Percentiles rank a stretch among this genome's conserved stretches.
These are phyloP conservation scores for Fundulus diaphanus DNA, from an alignment of 2,797 vertebrate genomes.

Conservation along the genomic window DNA sequence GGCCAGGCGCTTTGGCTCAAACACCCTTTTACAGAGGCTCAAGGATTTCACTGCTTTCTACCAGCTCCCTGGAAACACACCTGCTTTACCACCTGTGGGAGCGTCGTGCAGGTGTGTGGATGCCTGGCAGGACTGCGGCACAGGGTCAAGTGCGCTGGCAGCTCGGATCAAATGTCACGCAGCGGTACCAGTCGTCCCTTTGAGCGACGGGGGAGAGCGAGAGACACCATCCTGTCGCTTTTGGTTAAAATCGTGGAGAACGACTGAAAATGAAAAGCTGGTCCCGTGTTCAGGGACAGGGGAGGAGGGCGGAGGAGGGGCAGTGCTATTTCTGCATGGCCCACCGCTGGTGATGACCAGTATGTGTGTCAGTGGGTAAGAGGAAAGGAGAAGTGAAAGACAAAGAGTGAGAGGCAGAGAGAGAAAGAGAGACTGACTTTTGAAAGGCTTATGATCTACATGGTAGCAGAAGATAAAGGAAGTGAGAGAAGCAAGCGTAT, in stretches of 20 bases:
- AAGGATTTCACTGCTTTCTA: conserved; percentile 28
- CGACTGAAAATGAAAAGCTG: conserved; percentile 49
- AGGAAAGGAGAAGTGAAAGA: conserved; percentile 67
- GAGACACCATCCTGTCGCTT: conserved; percentile 36
- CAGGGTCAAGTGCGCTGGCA: conserved; percentile 49
- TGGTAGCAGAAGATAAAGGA: not conserved
- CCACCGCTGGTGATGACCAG: conserved; percentile 61
- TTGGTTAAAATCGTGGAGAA: conserved; percentile 47
- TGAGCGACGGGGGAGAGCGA: conserved; percentile 21
- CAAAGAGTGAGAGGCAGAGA: conserved; percentile 24
- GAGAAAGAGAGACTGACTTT: not conserved
- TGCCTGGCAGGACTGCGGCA: conserved; percentile 9
- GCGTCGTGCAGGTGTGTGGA: conserved; percentile 1
- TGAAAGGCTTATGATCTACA: not conserved
- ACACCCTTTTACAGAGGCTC: conserved; percentile 27
- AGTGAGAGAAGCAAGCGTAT: not conserved
- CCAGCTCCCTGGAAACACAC: conserved; percentile 64
- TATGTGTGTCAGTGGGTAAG: conserved; percentile 75
- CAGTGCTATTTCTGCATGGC: conserved; percentile 68
- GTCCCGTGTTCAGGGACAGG: conserved; percentile 55
- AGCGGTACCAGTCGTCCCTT: conserved; percentile 43
- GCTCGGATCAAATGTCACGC: conserved; percentile 62
- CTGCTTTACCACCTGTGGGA: conserved; percentile 72
- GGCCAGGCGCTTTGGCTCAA: conserved; percentile 57
- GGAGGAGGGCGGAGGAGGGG: conserved; percentile 45